Evolutionary conservation across 2,113 vertebrate species (phyloP).

Genomic region (Indicator maculatus): DNA sequence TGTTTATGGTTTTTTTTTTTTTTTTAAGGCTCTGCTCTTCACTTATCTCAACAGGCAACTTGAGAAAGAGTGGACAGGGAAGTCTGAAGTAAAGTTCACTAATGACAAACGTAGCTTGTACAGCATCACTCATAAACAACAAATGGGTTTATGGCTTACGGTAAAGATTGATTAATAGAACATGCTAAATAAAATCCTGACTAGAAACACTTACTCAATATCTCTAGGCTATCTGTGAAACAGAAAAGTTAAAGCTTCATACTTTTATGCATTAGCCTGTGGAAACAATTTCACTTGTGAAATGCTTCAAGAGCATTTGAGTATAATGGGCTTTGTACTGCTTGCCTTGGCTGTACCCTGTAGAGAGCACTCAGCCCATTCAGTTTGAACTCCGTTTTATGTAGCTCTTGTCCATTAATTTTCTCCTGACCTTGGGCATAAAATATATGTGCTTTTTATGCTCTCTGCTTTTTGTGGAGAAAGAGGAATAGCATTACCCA

Average conservation of each 20-base stretch:
- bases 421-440: conserved; percentile 86
- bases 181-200: conserved; percentile 76
- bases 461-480: conserved; percentile 79
- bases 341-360: conserved; percentile 79
- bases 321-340: conserved; percentile 84
- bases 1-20: no score
- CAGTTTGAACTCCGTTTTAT: conserved; percentile 90
- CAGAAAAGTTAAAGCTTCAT: conserved; percentile 67
- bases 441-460: conserved; percentile 82
- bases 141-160: conserved; percentile 83
- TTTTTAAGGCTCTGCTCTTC: background rate
- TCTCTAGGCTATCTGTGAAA: conserved; percentile 75
- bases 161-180: conserved; percentile 83
- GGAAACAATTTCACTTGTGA: conserved; percentile 81
- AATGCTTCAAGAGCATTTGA: conserved; percentile 82
- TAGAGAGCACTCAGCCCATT: conserved; percentile 83
- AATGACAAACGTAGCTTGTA: conserved; percentile 56
- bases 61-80: background rate
- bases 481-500: conserved; percentile 83
- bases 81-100: conserved; percentile 50
- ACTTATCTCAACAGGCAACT: background rate
- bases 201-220: conserved; percentile 46
- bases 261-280: conserved; percentile 81
- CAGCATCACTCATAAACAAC: conserved; percentile 60
- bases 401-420: conserved; percentile 90